Conservation (phyloP, 1,140 invertebrate species). For the Elymnias hypermnestra region DNA sequence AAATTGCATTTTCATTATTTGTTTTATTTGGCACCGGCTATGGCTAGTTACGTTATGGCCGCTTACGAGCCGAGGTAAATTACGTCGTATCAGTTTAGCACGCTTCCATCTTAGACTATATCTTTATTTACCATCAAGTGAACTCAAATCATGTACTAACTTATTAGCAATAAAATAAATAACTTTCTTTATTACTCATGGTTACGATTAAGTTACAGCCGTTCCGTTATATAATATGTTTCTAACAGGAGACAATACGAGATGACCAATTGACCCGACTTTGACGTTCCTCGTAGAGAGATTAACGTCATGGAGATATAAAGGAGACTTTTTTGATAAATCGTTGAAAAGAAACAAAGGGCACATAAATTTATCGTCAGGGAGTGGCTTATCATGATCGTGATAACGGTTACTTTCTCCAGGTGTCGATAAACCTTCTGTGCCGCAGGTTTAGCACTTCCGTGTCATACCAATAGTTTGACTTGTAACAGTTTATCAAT, state of each 20-base stretch:
- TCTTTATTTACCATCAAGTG: too few species aligned
- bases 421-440: constrained; percentile 40
- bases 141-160: too few species aligned
- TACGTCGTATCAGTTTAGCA: too few species aligned
- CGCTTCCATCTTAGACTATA: too few species aligned
- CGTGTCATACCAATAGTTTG: not conserved
- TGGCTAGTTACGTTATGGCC: too few species aligned
- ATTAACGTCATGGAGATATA: constrained; percentile 29
- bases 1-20: too few species aligned
- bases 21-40: too few species aligned
- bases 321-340: constrained; percentile 59
- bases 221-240: too few species aligned
- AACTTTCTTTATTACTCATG: too few species aligned
- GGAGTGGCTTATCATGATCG: constrained; percentile 52
- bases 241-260: constrained; percentile 12
- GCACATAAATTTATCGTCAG: constrained; percentile 65
- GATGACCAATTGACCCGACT: constrained; percentile 25
- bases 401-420: constrained; percentile 65
- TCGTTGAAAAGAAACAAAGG: constrained; percentile 70
- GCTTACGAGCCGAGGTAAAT: too few species aligned
- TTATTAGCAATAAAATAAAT: too few species aligned
- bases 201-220: too few species aligned
- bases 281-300: constrained; percentile 20
- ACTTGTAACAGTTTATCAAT: not conserved
- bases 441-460: constrained; percentile 9